Conservation (phyloP, 1,140 invertebrate species). For the Argopecten irradians region DNA sequence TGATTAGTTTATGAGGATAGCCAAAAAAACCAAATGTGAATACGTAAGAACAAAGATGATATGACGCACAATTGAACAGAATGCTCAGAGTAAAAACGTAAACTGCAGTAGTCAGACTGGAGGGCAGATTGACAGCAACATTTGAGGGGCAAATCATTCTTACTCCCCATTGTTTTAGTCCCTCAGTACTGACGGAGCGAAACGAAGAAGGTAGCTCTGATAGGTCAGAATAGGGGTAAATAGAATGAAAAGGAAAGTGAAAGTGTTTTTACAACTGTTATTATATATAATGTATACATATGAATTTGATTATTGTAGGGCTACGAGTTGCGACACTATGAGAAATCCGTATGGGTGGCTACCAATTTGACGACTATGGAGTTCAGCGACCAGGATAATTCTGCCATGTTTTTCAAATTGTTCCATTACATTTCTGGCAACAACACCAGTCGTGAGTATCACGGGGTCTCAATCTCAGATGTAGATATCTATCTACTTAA, state of each 20-base stretch:
- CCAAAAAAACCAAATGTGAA: too few species aligned
- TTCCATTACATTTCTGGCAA: slow-evolving; percentile 73
- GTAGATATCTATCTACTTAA: too few species aligned
- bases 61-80: too few species aligned
- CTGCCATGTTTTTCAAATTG: slow-evolving; percentile 64
- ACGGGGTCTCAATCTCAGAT: background rate
- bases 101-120: too few species aligned
- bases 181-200: too few species aligned
- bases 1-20: too few species aligned
- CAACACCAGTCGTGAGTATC: slow-evolving; percentile 59
- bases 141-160: background rate
- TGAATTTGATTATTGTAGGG: slow-evolving; percentile 35
- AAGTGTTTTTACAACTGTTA: background rate
- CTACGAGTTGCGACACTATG: slow-evolving; percentile 69
- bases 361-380: slow-evolving; percentile 60
- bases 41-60: too few species aligned
- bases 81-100: too few species aligned
- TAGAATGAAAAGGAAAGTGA: too few species aligned
- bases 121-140: too few species aligned
- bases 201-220: background rate
- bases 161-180: background rate
- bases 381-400: slow-evolving; percentile 50
- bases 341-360: slow-evolving; percentile 68
- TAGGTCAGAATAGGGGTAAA: background rate
- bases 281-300: background rate